Base-by-base conservation (phyloP, 2,797 vertebrate genomes). In the Micrastur ruficollis region DNA sequence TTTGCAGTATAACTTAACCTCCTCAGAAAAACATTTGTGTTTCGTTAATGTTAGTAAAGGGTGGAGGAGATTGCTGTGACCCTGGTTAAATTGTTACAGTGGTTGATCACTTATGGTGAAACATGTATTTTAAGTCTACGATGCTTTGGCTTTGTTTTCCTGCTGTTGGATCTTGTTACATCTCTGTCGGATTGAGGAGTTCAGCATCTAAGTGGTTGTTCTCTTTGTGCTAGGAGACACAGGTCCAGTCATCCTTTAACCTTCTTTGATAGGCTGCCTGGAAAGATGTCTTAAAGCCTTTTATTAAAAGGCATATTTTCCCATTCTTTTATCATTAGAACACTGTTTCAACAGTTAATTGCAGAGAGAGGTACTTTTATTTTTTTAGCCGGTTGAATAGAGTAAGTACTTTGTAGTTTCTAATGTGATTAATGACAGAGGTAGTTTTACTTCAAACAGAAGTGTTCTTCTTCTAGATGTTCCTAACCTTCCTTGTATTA, bases 291-390 rank as follows among this genome's bases (percentile, higher is more conserved):
- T 63, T 68, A 68, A 90, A 89, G 46, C 14, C 34, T 86, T 66
- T 62, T 38, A 58, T 36, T 61, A 58, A 83, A 81, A 75, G 20
- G 80, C 31, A 5, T 72, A 14, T 84, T 95, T 91, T 75, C 38
- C 38, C 2, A 58, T 93, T 90, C 81, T 89, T 92, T 78, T 87
- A 72, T 89, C 61, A 32, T 78, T 91, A 78, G 52, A 88, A 42
- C 29, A 36, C 19, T n/a, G 25, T 89, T 95, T 82, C 56, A 87
- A 38, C 31, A 62, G 83, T 82, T 87, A 87, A 96, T 95, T 92
- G 86, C 52, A 20, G 55, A 71, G 78, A 90, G 34, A 38, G 53
- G 29, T 47, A 40, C 63, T 87, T 93, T 26, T 17, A 40, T 73
- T 96, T 94, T 92, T 71, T 56, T 85, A 82, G 40, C 21, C 0